A percentile compares a stretch with the other conserved stretches of the same genome.
These are phyloP conservation scores for Apamea sordens DNA, from an alignment of 2,888 invertebrate species.

Conservation along the genomic window DNA sequence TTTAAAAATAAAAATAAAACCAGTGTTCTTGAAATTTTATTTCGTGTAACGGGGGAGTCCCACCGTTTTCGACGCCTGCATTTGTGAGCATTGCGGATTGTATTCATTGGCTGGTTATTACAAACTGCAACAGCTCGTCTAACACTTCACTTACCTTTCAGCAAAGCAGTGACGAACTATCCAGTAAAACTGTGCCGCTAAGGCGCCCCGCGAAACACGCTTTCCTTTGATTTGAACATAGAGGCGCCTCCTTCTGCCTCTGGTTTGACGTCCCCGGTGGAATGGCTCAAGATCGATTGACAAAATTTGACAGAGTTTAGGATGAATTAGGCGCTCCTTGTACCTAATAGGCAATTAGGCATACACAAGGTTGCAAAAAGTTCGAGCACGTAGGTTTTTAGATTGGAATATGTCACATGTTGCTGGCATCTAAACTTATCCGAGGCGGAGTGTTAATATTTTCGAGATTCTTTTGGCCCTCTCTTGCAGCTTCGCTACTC, in stretches of 20 bases:
- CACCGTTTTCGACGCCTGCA: background rate
- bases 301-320: background rate
- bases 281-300: background rate
- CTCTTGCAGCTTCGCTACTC: background rate
- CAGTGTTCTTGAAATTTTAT: background rate
- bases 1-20: background rate
- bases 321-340: conserved; percentile 4
- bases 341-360: background rate
- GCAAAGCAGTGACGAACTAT: background rate
- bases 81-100: background rate
- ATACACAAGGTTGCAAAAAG: conserved; percentile 6
- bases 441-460: background rate
- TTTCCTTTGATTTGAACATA: background rate
- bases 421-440: background rate
- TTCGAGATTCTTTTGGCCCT: background rate
- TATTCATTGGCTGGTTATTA: background rate
- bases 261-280: background rate
- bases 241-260: background rate
- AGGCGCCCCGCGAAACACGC: background rate
- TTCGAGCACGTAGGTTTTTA: background rate
- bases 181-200: background rate
- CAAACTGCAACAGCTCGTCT: background rate
- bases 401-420: background rate
- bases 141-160: background rate
- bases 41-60: background rate